Evolutionary conservation across 1,140 invertebrate species (phyloP).

Genomic region (Drosophila pandora): DNA sequence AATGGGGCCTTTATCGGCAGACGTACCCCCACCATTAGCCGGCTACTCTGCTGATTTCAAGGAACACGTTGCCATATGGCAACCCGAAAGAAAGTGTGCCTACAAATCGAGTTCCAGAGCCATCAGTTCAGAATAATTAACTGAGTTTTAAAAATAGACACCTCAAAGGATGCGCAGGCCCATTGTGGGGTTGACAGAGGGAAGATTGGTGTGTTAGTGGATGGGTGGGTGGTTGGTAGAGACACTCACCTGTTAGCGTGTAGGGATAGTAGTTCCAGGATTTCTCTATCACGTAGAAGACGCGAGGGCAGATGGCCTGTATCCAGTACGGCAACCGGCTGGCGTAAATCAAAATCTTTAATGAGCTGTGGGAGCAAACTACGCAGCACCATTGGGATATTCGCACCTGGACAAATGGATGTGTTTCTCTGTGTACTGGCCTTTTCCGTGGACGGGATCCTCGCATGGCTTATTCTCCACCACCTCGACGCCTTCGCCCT

Average conservation of each 20-base stretch:
- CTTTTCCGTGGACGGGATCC: conserved; percentile 91
- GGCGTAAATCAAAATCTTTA: conserved; percentile 27
- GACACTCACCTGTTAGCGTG: conserved; percentile 91
- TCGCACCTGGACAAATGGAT: conserved; percentile 94
- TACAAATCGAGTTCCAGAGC: conserved; percentile 1
- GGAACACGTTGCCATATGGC: conserved; percentile 40
- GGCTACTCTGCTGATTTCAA: conserved; percentile 17
- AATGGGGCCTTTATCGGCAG: conserved; percentile 43
- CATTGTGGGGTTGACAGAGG: not conserved
- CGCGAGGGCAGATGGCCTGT: conserved; percentile 92
- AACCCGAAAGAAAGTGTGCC: not conserved
- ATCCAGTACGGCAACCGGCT: conserved; percentile 96
- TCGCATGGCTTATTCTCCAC: conserved; percentile 92
- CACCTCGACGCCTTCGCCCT: conserved; percentile 96
- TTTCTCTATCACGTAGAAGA: conserved; percentile 97
- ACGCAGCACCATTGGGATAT: conserved; percentile 14
- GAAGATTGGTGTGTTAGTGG: not conserved
- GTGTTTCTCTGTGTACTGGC: conserved; percentile 96
- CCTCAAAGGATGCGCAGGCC: conserved; percentile 29
- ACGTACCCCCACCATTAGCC: conserved; percentile 36
- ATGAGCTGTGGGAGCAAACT: conserved; percentile 1
- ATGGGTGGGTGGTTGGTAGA: not conserved
- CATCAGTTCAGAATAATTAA: conserved; percentile 20
- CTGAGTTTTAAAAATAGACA: conserved; percentile 47
- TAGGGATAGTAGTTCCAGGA: conserved; percentile 98